phyloP scores from a whole-genome alignment of 2,113 vertebrate genomes.

The Panthera uncia region DNA sequence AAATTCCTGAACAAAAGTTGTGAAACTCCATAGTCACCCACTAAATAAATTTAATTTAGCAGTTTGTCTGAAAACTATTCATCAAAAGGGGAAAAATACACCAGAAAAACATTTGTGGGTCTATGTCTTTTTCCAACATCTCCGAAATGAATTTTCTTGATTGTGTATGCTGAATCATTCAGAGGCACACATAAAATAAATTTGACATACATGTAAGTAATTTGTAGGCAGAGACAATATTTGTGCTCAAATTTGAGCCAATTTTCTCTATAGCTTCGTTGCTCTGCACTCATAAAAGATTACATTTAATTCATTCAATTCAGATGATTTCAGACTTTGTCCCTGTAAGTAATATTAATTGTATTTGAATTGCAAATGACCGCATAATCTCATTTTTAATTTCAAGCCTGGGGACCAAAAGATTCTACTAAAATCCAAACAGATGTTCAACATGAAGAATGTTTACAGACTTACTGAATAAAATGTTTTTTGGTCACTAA shows the following conservation, averaged over 20 bases:
- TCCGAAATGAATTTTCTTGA: conserved; percentile 38
- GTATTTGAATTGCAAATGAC: conserved; percentile 73
- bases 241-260: conserved; percentile 43
- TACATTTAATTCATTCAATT: conserved; percentile 51
- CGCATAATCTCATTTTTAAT: conserved; percentile 62
- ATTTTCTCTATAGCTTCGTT: conserved; percentile 39
- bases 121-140: background rate
- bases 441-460: conserved; percentile 43
- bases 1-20: conserved; percentile 44
- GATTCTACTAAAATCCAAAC: conserved; percentile 54
- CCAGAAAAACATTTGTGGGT: background rate
- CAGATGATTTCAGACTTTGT: conserved; percentile 55
- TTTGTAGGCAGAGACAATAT: conserved; percentile 32
- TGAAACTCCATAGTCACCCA: conserved; percentile 10
- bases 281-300: conserved; percentile 37
- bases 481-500: conserved; percentile 53
- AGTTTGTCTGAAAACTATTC: conserved; percentile 52
- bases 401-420: conserved; percentile 39
- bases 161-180: background rate
- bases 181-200: background rate
- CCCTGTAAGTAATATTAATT: conserved; percentile 66
- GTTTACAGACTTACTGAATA: conserved; percentile 45
- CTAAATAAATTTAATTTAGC: conserved; percentile 48
- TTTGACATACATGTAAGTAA: background rate
- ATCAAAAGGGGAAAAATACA: background rate